Base-by-base conservation (phyloP, 2,888 invertebrate species). In the Lycaena phlaeas region DNA sequence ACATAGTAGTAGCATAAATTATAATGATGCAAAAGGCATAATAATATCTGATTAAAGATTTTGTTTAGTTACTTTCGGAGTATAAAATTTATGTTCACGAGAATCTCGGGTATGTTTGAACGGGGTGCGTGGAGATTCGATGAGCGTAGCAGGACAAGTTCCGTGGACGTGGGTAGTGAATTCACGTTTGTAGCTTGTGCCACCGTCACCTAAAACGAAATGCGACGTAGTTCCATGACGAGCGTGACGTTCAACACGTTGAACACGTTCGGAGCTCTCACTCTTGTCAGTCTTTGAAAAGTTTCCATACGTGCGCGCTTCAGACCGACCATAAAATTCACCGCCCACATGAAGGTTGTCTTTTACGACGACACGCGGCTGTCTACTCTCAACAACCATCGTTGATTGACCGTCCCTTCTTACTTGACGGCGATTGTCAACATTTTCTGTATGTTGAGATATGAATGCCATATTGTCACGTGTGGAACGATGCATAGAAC, bases 31-130 rank as follows among this genome's bases (percentile, higher is more conserved):
- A 27, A 36, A 14, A 53, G 52, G 48, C 43, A 56, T 49, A 46
- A 18, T 17, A 51, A 34, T 17, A 51, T 47, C 30, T n/a, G 39
- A 41, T 54, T 53, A 57, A n/a, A n/a, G n/a, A n/a, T n/a, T n/a
- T n/a, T n/a, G n/a, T n/a, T n/a, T 86, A 27, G 84, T 85, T 45
- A 88, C 85, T 64, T 89, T 88, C 2, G 91, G 87, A 64, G 92
- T 87, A 66, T 93, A 95, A 68, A 93, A 94, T 67, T 92, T 93
- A 71, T 95, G 94, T 61, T 92, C 90, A 53, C 90, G 91, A 7
- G 94, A 92, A 67, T 95, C 93, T 48, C 94, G 87, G 15, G 93
- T 93, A 60, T 94, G 94, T 69, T 92, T 92, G 73, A 91, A 95
- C 11, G 92, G 92, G 42, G 92, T 90, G 48, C 88, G 87, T 42